Evolutionary conservation across 2,113 vertebrate genomes (phyloP), one percentile per base, ranked within the genome.

Genomic region (Rafetus swinhoei): DNA sequence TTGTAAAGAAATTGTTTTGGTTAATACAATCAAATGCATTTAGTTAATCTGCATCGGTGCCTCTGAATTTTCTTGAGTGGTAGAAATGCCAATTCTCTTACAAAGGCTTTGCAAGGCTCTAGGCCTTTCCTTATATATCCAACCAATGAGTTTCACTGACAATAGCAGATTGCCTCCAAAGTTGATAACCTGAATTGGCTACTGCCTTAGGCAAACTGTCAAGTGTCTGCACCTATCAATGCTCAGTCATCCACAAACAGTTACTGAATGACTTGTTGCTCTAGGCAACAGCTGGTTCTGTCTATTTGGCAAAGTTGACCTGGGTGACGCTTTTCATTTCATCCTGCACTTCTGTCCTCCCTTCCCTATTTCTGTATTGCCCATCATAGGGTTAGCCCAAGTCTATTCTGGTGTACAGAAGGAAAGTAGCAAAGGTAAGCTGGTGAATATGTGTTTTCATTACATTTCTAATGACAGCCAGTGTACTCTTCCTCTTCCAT

Each of bases 1-100:
- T 85, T 89, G 85, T 90, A 91, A 92, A 94, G 92, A 86, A 90
- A 87, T 90, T 60, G 84, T 92, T 94, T 79, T 88, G 77, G 69
- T 65, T 84, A 57, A 96, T 92, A 86, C 79, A 87, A 84, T 90
- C 87, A 87, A 87, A 86, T 90, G 59, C 85, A 85, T 95, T 95
- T 92, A 79, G 85, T 85, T 85, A 93, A 87, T 18, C 53, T 81
- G 85, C 69, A 22, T 79, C 80, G 92, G 89, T 84, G 83, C 39
- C 80, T 80, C 50, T 50, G 29, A 76, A 87, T 3, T 50, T 60
- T 79, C 89, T 95, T 65, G 79, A 52, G 82, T 77, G 82, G 90
- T 77, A 89, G 91, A 90, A 69, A 54, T 10, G 74, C 77, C 8
- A 14, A 69, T 86, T 24, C 54, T 81, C 76, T 74, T 72, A 81